Evolutionary conservation across 2,888 invertebrate genomes (phyloP).

Genomic region (Scaptomyza parva): DNA sequence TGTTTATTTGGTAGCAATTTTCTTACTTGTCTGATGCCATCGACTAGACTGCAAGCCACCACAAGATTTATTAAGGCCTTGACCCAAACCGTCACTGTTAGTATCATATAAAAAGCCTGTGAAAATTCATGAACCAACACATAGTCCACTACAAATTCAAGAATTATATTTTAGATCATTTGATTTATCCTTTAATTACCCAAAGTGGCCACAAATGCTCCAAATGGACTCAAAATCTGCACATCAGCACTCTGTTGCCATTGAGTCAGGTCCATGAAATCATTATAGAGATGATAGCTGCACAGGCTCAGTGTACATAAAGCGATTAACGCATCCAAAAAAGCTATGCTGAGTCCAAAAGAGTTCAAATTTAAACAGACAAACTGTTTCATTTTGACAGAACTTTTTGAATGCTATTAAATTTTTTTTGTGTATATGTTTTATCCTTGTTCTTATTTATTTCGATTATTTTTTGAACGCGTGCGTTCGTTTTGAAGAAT

Average conservation of each 20-base stretch:
- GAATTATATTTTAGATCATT: neutral
- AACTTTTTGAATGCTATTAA: neutral
- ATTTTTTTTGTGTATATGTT: neutral
- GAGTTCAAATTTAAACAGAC: constrained; percentile 76
- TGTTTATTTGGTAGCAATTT: neutral
- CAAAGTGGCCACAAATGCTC: constrained; percentile 72
- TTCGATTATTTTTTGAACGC: constrained; percentile 28
- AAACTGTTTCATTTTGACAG: constrained; percentile 75
- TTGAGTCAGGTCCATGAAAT: constrained; percentile 73
- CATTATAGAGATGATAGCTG: constrained; percentile 77
- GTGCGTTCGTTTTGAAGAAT: constrained; percentile 56
- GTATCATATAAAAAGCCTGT: constrained; percentile 81
- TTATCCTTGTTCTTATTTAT: constrained; percentile 4
- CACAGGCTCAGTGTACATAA: constrained; percentile 68
- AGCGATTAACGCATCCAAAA: constrained; percentile 73
- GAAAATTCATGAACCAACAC: constrained; percentile 81
- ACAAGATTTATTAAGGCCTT: constrained; percentile 81
- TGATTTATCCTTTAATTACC: constrained; percentile 49
- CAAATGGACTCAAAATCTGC: constrained; percentile 75
- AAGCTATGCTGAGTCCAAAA: constrained; percentile 75
- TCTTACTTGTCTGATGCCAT: constrained; percentile 81
- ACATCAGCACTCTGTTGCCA: constrained; percentile 77
- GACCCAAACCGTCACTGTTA: constrained; percentile 79
- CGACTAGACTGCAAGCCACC: constrained; percentile 78
- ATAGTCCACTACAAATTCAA: constrained; percentile 72